These are phyloP conservation scores for Rynchops niger DNA, from an alignment of 2,113 vertebrate genomes.

Conservation along the genomic window DNA sequence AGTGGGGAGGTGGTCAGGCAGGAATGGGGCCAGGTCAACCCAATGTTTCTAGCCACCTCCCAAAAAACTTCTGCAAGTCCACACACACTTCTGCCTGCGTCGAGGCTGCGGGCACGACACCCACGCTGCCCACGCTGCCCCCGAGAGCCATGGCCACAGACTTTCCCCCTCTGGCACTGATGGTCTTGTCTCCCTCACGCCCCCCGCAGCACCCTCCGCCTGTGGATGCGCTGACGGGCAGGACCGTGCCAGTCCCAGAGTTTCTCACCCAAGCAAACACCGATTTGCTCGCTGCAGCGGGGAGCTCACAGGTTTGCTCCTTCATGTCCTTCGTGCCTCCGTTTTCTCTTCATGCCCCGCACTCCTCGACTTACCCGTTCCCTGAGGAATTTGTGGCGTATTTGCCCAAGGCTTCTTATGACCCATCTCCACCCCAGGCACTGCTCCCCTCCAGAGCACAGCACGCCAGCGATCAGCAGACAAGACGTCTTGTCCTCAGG, in stretches of 20 bases:
- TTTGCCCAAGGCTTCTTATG: background rate
- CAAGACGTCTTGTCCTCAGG: background rate
- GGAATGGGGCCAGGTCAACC: background rate
- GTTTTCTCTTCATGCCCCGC: background rate
- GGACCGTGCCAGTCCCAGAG: background rate
- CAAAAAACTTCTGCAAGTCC: background rate
- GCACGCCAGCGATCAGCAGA: background rate
- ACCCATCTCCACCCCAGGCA: background rate
- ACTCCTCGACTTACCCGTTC: background rate
- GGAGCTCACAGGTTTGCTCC: background rate
- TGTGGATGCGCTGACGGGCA: accelerated
- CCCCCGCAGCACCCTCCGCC: background rate
- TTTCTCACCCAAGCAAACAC: background rate
- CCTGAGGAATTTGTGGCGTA: background rate
- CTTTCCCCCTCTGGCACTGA: background rate
- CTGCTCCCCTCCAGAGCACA: background rate
- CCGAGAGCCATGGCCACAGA: background rate
- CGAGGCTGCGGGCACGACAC: background rate
- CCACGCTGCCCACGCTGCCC: background rate
- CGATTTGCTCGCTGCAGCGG: background rate
- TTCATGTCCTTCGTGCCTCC: accelerated
- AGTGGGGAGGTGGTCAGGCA: background rate
- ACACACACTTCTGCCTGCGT: background rate
- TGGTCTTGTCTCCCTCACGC: background rate
- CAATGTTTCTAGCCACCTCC: background rate